A percentile compares a stretch with the other conserved stretches of the same genome.
Evolutionary conservation across 2,797 vertebrate genomes (phyloP).

Genomic region (Siniperca obscura): DNA sequence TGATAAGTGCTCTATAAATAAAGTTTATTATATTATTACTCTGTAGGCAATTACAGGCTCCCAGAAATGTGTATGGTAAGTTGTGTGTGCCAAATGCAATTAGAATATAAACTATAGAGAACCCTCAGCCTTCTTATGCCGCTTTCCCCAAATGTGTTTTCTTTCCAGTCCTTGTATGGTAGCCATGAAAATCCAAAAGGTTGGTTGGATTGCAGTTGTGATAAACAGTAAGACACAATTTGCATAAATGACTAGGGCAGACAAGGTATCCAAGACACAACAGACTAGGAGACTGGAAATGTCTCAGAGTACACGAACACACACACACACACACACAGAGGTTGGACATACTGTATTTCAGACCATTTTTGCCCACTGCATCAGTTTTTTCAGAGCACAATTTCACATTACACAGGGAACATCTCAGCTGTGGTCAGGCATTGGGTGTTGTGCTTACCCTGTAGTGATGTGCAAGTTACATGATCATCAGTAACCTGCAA

Average conservation of each 20-base stretch:
- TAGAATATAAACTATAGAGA: background rate
- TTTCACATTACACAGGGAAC: background rate
- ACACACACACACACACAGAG: slow-evolving; percentile 9
- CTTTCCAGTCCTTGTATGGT: background rate
- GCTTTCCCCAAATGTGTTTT: background rate
- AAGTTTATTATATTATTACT: background rate
- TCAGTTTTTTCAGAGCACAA: slow-evolving; percentile 7
- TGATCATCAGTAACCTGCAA: slow-evolving; percentile 12
- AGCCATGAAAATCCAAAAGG: background rate
- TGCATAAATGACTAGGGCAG: slow-evolving; percentile 59
- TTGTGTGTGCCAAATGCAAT: background rate
- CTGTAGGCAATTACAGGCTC: background rate
- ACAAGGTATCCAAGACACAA: slow-evolving; percentile 31
- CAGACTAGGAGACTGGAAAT: slow-evolving; percentile 44
- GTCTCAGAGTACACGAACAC: slow-evolving; percentile 12
- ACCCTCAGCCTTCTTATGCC: background rate
- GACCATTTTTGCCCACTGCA: background rate
- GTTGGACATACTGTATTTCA: background rate
- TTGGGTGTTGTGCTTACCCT: slow-evolving; percentile 3
- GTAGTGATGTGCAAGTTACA: slow-evolving; percentile 11
- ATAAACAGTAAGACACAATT: slow-evolving; percentile 6
- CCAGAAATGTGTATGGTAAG: background rate
- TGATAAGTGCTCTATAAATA: no score
- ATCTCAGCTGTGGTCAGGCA: slow-evolving; percentile 1
- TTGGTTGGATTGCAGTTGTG: no score